These are phyloP conservation scores for Urocitellus parryii DNA, from an alignment of 2,113 vertebrate species.

Conservation along the genomic window DNA sequence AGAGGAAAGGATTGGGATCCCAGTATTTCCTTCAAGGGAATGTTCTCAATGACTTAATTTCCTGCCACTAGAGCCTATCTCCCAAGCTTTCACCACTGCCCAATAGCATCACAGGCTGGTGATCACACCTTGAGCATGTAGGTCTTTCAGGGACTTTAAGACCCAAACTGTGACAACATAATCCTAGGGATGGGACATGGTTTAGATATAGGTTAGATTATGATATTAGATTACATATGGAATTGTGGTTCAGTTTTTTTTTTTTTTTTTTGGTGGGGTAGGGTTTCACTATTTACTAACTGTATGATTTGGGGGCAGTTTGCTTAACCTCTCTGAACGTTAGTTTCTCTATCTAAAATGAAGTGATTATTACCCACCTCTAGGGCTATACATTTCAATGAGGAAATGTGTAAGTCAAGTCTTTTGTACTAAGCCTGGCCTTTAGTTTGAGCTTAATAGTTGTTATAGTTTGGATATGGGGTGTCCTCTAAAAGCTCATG, in stretches of 20 bases:
- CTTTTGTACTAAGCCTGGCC: background rate
- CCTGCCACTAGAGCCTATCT: background rate
- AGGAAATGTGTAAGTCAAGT: background rate
- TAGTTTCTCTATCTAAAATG: background rate
- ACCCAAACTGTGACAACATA: background rate
- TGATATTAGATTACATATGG: background rate
- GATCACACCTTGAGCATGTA: background rate
- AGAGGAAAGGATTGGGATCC: background rate
- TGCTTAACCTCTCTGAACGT: background rate
- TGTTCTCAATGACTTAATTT: background rate
- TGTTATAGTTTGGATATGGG: too few species aligned
- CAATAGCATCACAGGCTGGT: background rate
- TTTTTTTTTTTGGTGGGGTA: background rate
- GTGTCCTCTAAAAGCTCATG: too few species aligned
- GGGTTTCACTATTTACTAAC: background rate
- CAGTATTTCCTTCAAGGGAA: background rate
- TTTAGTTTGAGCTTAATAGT: background rate
- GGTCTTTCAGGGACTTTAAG: background rate
- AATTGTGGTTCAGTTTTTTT: background rate
- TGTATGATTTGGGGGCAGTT: background rate
- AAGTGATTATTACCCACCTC: background rate
- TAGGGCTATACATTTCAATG: background rate
- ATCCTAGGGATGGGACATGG: background rate
- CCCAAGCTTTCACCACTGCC: background rate
- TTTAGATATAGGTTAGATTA: background rate